Evolutionary conservation across 2,888 invertebrate genomes (phyloP).

Genomic region (Aquatica leii): DNA sequence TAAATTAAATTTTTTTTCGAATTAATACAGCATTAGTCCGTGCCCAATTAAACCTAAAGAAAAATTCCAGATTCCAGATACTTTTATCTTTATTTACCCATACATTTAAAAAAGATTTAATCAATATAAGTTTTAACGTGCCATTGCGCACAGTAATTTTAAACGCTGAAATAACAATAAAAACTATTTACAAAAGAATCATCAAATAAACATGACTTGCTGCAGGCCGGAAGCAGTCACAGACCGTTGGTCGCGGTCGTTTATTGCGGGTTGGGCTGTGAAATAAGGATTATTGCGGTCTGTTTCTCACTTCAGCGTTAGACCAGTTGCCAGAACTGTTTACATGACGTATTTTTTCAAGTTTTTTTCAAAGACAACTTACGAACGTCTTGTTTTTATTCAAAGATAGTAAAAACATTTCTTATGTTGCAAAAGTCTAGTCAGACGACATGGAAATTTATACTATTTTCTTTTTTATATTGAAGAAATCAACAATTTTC

Average conservation of each 20-base stretch:
- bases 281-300: conserved; percentile 35
- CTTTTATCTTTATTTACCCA: too few species aligned
- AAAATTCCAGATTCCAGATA: too few species aligned
- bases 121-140: too few species aligned
- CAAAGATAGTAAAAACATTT: neutral
- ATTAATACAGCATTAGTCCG: too few species aligned
- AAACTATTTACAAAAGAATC: neutral
- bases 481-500: neutral
- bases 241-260: conserved; percentile 32
- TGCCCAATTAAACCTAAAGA: too few species aligned
- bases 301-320: conserved; percentile 27
- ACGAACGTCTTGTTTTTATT: conserved; percentile 5
- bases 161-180: too few species aligned
- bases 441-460: neutral
- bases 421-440: neutral
- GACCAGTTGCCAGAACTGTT: conserved; percentile 26
- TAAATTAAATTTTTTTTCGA: too few species aligned
- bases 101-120: too few species aligned
- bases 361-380: conserved; percentile 6
- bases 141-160: too few species aligned
- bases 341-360: conserved; percentile 15
- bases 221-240: conserved; percentile 31
- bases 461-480: neutral
- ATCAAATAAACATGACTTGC: conserved; percentile 20
- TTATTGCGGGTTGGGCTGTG: conserved; percentile 26